Conservation (phyloP, 2,797 vertebrate species). For the Notamacropus eugenii region DNA sequence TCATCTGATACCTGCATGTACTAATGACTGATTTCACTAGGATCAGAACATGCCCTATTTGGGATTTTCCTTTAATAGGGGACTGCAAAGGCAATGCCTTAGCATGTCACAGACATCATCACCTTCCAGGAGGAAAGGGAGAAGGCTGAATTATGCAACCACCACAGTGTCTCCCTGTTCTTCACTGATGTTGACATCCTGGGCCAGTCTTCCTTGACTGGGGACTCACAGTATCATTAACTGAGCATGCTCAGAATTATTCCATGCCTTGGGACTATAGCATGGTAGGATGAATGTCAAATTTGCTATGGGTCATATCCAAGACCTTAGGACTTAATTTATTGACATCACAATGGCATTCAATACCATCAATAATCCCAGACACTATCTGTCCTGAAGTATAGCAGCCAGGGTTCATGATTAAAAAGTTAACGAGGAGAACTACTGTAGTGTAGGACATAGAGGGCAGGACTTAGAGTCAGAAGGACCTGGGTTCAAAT, state of each 20-base stretch:
- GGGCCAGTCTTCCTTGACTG: neutral
- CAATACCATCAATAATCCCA: neutral
- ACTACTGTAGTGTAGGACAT: neutral
- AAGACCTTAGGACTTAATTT: slow-evolving; percentile 15
- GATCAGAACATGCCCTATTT: neutral
- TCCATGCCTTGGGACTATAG: slow-evolving; percentile 23
- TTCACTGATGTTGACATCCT: neutral
- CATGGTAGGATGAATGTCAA: neutral
- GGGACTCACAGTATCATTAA: slow-evolving; percentile 22
- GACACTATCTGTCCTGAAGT: neutral
- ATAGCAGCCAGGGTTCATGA: neutral
- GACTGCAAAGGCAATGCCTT: neutral
- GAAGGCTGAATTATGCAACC: neutral
- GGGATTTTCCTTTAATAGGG: neutral
- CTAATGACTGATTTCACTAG: neutral
- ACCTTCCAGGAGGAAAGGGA: slow-evolving; percentile 7
- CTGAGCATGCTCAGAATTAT: slow-evolving; percentile 46
- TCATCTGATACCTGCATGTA: neutral
- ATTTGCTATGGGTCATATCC: slow-evolving; percentile 6
- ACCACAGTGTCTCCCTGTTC: neutral
- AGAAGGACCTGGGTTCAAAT: neutral
- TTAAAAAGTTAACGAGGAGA: neutral
- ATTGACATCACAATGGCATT: neutral
- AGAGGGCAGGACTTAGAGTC: neutral
- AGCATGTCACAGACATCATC: neutral